Conservation (phyloP, 2,113 vertebrate species). For the Microtus oregoni region DNA sequence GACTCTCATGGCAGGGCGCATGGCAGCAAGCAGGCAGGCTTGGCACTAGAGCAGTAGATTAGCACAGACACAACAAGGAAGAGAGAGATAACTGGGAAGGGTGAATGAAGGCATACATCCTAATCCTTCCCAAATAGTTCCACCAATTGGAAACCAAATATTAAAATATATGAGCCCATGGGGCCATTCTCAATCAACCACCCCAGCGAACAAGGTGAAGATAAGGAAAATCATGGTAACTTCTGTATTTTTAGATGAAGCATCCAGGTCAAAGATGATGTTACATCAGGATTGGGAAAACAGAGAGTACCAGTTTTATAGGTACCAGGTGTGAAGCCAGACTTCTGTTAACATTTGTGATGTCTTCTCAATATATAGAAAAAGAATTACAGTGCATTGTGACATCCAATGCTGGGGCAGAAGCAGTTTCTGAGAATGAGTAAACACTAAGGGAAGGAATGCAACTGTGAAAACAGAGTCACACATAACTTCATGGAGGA, state of each 20-base stretch:
- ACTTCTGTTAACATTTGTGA: constrained; percentile 1
- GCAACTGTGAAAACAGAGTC: not conserved
- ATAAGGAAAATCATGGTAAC: not conserved
- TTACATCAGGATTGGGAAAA: not conserved
- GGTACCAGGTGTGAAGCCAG: not conserved
- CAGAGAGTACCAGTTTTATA: not conserved
- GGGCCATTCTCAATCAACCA: not conserved
- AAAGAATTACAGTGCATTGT: not conserved
- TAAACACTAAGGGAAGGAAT: not conserved
- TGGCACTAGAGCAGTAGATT: not conserved
- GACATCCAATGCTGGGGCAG: not conserved
- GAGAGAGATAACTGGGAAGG: not conserved
- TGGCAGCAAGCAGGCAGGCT: not conserved
- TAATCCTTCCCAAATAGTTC: not conserved
- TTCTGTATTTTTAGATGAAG: not conserved
- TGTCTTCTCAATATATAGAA: not conserved
- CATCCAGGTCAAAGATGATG: not conserved
- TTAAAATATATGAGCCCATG: not conserved
- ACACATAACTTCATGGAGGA: not conserved
- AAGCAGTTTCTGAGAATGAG: not conserved
- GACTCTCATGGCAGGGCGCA: not conserved
- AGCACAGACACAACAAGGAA: not conserved
- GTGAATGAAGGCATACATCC: not conserved
- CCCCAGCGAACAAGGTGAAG: not conserved
- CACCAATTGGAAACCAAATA: not conserved